These are phyloP conservation scores for Urocolius indicus DNA, from an alignment of 2,113 vertebrate species.

Conservation along the genomic window DNA sequence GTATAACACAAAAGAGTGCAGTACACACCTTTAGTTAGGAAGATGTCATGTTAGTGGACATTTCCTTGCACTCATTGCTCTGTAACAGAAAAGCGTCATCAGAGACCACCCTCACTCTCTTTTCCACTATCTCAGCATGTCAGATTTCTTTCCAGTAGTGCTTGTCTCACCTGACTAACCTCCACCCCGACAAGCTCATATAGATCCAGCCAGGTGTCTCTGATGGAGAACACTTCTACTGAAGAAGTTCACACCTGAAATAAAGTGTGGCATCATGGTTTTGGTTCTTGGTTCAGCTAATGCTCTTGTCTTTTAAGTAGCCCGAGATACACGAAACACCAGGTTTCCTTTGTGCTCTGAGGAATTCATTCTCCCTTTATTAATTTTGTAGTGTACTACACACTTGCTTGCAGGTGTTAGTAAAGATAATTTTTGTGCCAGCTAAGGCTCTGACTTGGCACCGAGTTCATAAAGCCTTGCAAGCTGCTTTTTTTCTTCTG, in stretches of 20 bases:
- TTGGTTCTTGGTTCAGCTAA: background rate
- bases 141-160: background rate
- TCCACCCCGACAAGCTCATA: background rate
- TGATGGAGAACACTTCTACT: background rate
- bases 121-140: background rate
- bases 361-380: background rate
- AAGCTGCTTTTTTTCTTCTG: slow-evolving; percentile 33
- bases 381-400: background rate
- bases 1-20: background rate
- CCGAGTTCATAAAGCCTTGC: background rate
- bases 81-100: background rate
- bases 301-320: background rate
- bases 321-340: background rate
- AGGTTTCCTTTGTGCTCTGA: background rate
- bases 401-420: background rate
- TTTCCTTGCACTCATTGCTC: background rate
- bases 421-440: slow-evolving; percentile 32
- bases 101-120: background rate
- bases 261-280: background rate
- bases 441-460: slow-evolving; percentile 35
- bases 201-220: background rate
- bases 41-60: background rate
- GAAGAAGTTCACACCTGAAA: background rate
- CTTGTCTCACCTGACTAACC: background rate
- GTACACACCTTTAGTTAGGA: background rate